Percentiles rank a stretch among this genome's conserved stretches.
Conservation (phyloP, 53 echinoderm and acorn worm genomes). For the Patiria pectinifera region DNA sequence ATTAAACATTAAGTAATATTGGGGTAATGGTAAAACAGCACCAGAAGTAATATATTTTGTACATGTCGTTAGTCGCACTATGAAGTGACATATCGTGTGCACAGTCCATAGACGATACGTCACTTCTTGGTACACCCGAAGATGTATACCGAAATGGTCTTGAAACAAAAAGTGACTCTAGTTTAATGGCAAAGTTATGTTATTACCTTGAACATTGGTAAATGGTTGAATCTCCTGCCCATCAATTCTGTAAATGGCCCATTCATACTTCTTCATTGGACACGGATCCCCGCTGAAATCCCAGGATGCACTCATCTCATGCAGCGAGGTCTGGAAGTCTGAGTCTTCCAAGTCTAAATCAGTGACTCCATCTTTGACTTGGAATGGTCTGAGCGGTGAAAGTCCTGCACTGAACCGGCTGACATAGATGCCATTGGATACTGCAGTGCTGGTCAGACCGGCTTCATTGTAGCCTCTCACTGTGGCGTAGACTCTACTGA, state of each 20-base stretch:
- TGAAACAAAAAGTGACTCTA: not conserved
- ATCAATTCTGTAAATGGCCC: constrained; percentile 74
- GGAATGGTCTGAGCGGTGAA: constrained; percentile 49
- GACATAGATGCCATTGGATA: constrained; percentile 72
- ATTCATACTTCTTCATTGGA: constrained; percentile 66
- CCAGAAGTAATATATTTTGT: no score
- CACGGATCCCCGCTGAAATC: constrained; percentile 78
- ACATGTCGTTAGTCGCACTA: no score
- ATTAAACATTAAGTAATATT: no score
- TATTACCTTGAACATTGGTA: constrained; percentile 43
- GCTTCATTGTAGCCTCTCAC: constrained; percentile 64
- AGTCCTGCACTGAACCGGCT: constrained; percentile 59
- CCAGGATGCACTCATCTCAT: constrained; percentile 55
- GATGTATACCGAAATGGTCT: no score
- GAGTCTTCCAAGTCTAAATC: constrained; percentile 14
- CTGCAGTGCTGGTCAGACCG: constrained; percentile 48
- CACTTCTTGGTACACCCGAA: no score
- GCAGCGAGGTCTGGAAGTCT: constrained; percentile 57
- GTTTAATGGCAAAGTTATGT: not conserved
- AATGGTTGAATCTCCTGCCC: constrained; percentile 61
- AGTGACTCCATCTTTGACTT: constrained; percentile 58
- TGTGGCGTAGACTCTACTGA: constrained; percentile 37
- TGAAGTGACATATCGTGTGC: no score
- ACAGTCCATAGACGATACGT: no score
- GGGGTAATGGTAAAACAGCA: no score